These are phyloP conservation scores for Labeo rohita DNA, from an alignment of 2,113 vertebrate species.

Conservation along the genomic window DNA sequence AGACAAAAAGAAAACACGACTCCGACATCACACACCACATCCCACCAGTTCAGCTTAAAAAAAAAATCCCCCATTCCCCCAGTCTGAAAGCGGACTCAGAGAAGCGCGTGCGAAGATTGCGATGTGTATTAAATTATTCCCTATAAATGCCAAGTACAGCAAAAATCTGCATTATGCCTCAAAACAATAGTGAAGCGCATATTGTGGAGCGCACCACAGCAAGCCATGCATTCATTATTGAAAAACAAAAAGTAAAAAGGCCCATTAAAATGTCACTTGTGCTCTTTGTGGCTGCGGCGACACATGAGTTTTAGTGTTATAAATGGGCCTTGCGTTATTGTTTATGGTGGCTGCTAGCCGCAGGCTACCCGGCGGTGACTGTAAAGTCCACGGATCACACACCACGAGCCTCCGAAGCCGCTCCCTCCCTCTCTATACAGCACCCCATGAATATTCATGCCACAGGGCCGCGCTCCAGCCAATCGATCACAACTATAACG, in stretches of 20 bases:
- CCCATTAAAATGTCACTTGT: constrained; percentile 64
- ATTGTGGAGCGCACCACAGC: constrained; percentile 41
- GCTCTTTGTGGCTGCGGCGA: constrained; percentile 50
- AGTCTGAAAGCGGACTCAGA: constrained; percentile 38
- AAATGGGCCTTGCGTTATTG: constrained; percentile 61
- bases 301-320: constrained; percentile 59
- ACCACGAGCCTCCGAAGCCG: constrained; percentile 20
- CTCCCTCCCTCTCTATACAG: constrained; percentile 51
- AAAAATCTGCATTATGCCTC: constrained; percentile 57
- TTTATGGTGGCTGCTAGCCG: constrained; percentile 59
- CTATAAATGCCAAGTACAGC: constrained; percentile 60
- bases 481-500: constrained; percentile 52
- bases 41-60: background rate
- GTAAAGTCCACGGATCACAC: constrained; percentile 58
- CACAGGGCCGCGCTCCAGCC: constrained; percentile 44
- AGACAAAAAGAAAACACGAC: background rate
- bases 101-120: constrained; percentile 46
- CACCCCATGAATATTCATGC: constrained; percentile 58
- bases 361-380: constrained; percentile 58
- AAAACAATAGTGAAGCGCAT: constrained; percentile 49
- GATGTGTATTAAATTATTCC: constrained; percentile 53
- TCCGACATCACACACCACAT: background rate
- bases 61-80: constrained; percentile 12
- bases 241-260: constrained; percentile 64
- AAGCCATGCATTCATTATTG: constrained; percentile 58